A percentile compares a stretch with the other conserved stretches of the same genome.
Evolutionary conservation across 2,797 vertebrate genomes (phyloP).

Genomic region (Neosilurus hyrtlii): DNA sequence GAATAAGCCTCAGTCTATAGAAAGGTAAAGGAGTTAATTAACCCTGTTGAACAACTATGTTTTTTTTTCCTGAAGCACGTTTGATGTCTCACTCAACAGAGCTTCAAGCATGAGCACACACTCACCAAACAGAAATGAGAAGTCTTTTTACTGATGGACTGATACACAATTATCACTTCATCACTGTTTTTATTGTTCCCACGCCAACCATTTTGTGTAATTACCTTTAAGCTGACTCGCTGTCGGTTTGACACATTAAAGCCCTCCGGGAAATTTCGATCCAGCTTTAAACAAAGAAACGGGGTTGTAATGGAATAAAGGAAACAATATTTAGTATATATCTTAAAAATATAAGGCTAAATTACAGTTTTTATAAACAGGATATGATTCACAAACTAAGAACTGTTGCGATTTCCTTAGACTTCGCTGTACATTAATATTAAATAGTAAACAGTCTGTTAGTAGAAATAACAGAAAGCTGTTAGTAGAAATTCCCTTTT

Average conservation of each 20-base stretch:
- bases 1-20: background rate
- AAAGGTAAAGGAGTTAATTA: constrained; percentile 1
- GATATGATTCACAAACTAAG: background rate
- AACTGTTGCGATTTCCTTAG: constrained; percentile 2
- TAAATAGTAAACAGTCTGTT: background rate
- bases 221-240: constrained; percentile 37
- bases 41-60: background rate
- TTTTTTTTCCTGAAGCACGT: background rate
- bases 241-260: constrained; percentile 25
- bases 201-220: constrained; percentile 32
- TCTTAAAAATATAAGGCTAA: constrained; percentile 1
- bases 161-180: constrained; percentile 34
- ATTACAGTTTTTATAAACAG: too few species aligned
- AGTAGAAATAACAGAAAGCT: background rate
- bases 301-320: constrained; percentile 1
- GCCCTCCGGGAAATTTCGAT: constrained; percentile 35
- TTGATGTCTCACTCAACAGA: constrained; percentile 9
- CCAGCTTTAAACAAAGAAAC: constrained; percentile 34
- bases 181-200: constrained; percentile 39
- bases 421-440: background rate
- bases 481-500: background rate
- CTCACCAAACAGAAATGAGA: constrained; percentile 17
- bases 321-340: background rate
- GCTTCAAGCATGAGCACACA: constrained; percentile 10
- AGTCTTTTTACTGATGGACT: constrained; percentile 16